Percentiles rank a stretch among this genome's conserved stretches.
Conservation (phyloP, 2,797 vertebrate species). For the Chelon auratus region DNA sequence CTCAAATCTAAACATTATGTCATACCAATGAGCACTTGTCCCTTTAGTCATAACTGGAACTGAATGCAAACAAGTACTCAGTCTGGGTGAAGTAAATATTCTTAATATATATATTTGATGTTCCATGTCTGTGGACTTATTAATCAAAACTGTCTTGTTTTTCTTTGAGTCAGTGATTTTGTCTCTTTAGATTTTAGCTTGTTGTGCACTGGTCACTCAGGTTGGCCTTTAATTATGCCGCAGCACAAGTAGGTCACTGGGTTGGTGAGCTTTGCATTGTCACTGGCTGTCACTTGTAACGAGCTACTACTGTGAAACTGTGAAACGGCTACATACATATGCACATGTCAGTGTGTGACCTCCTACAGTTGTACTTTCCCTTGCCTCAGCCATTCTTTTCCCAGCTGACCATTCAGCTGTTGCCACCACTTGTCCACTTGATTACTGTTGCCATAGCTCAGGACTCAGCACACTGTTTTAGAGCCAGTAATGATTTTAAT, state of each 20-base stretch:
- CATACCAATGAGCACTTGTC: conserved; percentile 33
- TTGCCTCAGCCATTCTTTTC: conserved; percentile 79
- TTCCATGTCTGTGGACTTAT: conserved; percentile 10
- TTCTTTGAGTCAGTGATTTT: background rate
- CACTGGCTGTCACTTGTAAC: conserved; percentile 67
- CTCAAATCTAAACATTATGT: conserved; percentile 50
- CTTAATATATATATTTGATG: background rate
- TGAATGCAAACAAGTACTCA: conserved; percentile 17
- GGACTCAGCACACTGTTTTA: conserved; percentile 44
- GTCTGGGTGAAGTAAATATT: conserved; percentile 8
- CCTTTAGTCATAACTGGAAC: conserved; percentile 24
- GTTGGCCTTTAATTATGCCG: conserved; percentile 37
- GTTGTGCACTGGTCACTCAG: conserved; percentile 27
- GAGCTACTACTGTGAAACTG: conserved; percentile 13
- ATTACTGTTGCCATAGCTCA: conserved; percentile 73
- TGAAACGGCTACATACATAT: conserved; percentile 46
- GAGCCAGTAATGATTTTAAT: conserved; percentile 76
- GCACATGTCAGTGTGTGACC: conserved; percentile 47
- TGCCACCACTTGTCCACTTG: conserved; percentile 76
- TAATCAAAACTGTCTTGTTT: background rate
- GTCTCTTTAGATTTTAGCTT: conserved; percentile 9
- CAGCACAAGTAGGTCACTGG: conserved; percentile 3
- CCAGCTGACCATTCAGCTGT: conserved; percentile 85
- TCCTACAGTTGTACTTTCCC: conserved; percentile 78
- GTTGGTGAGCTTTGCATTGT: conserved; percentile 50